Evolutionary conservation across 2,888 invertebrate genomes (phyloP).

Genomic region (Torymus auratus): DNA sequence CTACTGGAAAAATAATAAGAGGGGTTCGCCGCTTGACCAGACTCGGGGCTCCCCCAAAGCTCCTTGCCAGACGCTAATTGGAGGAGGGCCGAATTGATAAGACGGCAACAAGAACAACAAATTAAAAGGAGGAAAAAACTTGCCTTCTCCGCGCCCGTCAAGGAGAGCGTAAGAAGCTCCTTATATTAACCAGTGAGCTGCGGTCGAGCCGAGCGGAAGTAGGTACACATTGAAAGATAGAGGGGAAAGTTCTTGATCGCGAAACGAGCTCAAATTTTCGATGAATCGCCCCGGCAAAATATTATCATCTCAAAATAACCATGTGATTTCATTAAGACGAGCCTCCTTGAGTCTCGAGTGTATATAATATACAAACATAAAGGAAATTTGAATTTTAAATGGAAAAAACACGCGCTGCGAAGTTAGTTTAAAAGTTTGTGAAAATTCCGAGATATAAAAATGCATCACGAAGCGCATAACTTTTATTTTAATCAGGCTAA

Average conservation of each 20-base stretch:
- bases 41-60: slow-evolving; percentile 1
- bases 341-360: too few relatives aligned
- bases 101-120: slow-evolving; percentile 43
- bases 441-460: too few relatives aligned
- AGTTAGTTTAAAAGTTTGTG: too few relatives aligned
- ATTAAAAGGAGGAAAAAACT: slow-evolving; percentile 31
- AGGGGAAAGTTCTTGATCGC: background rate
- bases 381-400: too few relatives aligned
- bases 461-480: background rate
- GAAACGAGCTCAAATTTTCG: slow-evolving; percentile 27
- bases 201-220: background rate
- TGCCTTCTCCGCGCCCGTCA: background rate
- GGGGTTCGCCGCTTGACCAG: slow-evolving; percentile 51
- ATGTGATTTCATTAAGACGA: background rate
- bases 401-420: too few relatives aligned
- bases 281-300: slow-evolving; percentile 2
- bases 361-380: too few relatives aligned
- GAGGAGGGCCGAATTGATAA: slow-evolving; percentile 33
- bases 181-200: slow-evolving; percentile 16
- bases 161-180: slow-evolving; percentile 14
- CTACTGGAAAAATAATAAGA: slow-evolving; percentile 57
- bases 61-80: slow-evolving; percentile 43
- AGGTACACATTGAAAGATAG: background rate
- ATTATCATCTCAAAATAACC: background rate
- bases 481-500: slow-evolving; percentile 3